Evolutionary conservation across 2,113 vertebrate genomes (phyloP).

Genomic region (Oreochromis tanganicae): DNA sequence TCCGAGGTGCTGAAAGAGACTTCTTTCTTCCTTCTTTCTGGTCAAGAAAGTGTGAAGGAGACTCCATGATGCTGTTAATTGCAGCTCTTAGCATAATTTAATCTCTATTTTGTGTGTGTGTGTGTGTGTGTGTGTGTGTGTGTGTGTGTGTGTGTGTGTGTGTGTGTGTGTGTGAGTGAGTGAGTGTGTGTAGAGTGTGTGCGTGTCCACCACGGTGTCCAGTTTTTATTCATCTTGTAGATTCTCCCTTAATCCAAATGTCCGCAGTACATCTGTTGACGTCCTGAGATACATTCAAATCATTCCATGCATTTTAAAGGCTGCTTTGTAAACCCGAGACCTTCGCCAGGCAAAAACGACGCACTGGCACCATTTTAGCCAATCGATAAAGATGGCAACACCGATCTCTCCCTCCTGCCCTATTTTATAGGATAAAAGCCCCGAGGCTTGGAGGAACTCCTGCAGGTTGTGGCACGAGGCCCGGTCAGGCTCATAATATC

Average conservation of each 20-base stretch:
- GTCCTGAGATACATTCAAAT: neutral
- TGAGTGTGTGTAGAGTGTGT: neutral
- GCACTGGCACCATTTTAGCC: neutral
- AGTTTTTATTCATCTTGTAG: neutral
- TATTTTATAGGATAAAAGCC: constrained; percentile 19
- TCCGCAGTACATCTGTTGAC: neutral
- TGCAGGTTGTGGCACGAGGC: constrained; percentile 32
- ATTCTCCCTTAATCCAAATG: neutral
- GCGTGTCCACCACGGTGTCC: neutral
- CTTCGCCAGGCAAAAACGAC: neutral
- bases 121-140: no score
- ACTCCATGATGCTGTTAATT: neutral
- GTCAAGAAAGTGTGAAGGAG: neutral
- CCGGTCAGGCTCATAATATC: neutral
- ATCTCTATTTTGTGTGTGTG: neutral
- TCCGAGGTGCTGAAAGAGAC: constrained; percentile 25
- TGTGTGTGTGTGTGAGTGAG: no score
- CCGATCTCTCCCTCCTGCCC: constrained; percentile 12
- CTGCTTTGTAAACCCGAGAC: neutral
- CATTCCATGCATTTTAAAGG: neutral
- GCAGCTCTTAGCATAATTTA: neutral
- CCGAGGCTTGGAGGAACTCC: constrained; percentile 19
- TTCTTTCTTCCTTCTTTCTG: neutral
- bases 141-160: neutral
- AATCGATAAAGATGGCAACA: neutral